phyloP scores from a whole-genome alignment of 1,140 invertebrate genomes.

The Littorina saxatilis region DNA sequence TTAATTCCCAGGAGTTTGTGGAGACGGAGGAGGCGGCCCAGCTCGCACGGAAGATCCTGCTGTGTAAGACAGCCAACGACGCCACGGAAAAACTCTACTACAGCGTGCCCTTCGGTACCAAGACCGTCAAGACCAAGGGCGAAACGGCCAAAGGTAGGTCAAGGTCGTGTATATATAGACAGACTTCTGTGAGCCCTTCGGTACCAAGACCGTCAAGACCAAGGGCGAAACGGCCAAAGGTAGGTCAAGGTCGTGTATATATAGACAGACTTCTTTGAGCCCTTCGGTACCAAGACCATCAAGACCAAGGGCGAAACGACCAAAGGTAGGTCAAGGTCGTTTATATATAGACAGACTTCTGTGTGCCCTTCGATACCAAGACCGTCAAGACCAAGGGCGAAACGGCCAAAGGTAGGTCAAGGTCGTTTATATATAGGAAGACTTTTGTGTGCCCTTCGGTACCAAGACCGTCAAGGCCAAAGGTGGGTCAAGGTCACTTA shows the following conservation, averaged over 20 bases:
- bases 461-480: constrained; percentile 43
- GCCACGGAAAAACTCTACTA: constrained; percentile 63
- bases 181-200: constrained; percentile 56
- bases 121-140: constrained; percentile 25
- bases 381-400: constrained; percentile 23
- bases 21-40: constrained; percentile 50
- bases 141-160: constrained; percentile 43
- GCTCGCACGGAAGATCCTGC: constrained; percentile 50
- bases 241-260: constrained; percentile 33
- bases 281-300: constrained; percentile 49
- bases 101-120: constrained; percentile 52
- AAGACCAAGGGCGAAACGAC: constrained; percentile 16
- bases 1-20: constrained; percentile 46
- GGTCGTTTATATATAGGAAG: too few relatives aligned
- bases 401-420: constrained; percentile 40
- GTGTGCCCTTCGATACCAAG: constrained; percentile 52
- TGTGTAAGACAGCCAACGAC: constrained; percentile 60
- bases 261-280: constrained; percentile 56
- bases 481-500: constrained; percentile 40
- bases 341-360: too few relatives aligned
- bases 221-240: constrained; percentile 37
- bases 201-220: constrained; percentile 40
- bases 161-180: too few relatives aligned
- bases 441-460: constrained; percentile 57
- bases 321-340: constrained; percentile 41